Evolutionary conservation across 2,888 invertebrate genomes (phyloP), one percentile per base, ranked within the genome.

Genomic region (Metellina segmentata): DNA sequence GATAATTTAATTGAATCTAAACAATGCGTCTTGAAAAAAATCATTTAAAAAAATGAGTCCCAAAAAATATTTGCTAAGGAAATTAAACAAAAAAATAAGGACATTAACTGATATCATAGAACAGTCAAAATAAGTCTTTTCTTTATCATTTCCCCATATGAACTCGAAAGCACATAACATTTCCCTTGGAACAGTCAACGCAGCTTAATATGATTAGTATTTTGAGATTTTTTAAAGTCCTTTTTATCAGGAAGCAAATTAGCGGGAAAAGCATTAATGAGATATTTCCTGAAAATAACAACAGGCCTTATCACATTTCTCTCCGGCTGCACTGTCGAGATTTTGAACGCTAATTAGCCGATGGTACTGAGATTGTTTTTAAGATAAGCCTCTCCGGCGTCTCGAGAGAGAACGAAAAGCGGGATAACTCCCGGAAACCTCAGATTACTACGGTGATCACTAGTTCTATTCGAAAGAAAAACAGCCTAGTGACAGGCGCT

Each of bases 331-430:
- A 90, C 85, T 90, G 78, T 85, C 89, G 83, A 90, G 89, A 90
- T 90, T 88, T 90, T 61, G 71, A 90, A 78, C 85, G 77, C 78
- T 90, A 90, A 90, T 90, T 90, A 90, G 89, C 78, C 72, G 83
- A 90, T 83, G 85, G 79, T 74, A 77, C 53, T 34, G 74, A 90
- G 89, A 90, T 90, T 20, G 78, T 90, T 90, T 90, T 78, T 53
- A 61, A 83, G 89, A 90, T 90, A 90, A 90, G 53, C 48, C n/a
- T 19, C 34, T 34, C 34, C 34, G 11, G 48, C 19, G 82, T 61
- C 61, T 16, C 61, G 7, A 8, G 61, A 61, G 61, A 61, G 61
- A 74, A 74, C 74, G 74, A 11, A n/a, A 34, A 20, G 9, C 6
- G 19, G 74, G 74, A 74, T 34, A 19, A 34, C 74, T 74, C 20